Evolutionary conservation across 2,113 vertebrate genomes (phyloP).

Genomic region (Noturus placidus): DNA sequence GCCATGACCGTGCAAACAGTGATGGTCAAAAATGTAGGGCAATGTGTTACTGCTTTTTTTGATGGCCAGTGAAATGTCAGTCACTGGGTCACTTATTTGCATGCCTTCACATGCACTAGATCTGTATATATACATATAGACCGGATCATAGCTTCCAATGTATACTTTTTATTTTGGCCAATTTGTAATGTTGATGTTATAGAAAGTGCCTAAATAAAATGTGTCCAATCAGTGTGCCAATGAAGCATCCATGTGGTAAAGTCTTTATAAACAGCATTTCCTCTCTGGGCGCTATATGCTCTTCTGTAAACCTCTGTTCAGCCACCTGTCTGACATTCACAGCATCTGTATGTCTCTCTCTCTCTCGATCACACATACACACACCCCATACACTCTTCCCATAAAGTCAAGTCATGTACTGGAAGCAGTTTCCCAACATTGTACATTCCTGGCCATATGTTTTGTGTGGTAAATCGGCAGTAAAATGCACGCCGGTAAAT

Average conservation of each 20-base stretch:
- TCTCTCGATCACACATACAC: neutral
- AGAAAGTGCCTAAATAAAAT: slow-evolving; percentile 87
- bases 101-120: neutral
- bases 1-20: slow-evolving; percentile 23
- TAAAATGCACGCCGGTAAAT: neutral
- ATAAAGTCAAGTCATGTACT: neutral
- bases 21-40: neutral
- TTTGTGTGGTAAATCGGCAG: neutral
- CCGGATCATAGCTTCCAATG: neutral
- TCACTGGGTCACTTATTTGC: neutral
- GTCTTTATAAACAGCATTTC: slow-evolving; percentile 81
- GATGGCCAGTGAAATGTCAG: neutral
- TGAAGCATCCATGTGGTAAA: slow-evolving; percentile 85
- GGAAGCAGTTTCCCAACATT: neutral
- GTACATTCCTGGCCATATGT: neutral
- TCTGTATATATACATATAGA: slow-evolving; percentile 7
- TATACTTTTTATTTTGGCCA: slow-evolving; percentile 72
- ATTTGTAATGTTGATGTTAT: slow-evolving; percentile 95
- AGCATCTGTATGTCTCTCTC: slow-evolving; percentile 33
- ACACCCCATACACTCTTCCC: neutral
- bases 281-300: neutral
- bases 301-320: slow-evolving; percentile 69
- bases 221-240: slow-evolving; percentile 87
- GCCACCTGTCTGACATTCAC: slow-evolving; percentile 82
- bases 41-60: slow-evolving; percentile 8